Conservation (phyloP, 2,797 vertebrate genomes). For the Sebastes reedi region DNA sequence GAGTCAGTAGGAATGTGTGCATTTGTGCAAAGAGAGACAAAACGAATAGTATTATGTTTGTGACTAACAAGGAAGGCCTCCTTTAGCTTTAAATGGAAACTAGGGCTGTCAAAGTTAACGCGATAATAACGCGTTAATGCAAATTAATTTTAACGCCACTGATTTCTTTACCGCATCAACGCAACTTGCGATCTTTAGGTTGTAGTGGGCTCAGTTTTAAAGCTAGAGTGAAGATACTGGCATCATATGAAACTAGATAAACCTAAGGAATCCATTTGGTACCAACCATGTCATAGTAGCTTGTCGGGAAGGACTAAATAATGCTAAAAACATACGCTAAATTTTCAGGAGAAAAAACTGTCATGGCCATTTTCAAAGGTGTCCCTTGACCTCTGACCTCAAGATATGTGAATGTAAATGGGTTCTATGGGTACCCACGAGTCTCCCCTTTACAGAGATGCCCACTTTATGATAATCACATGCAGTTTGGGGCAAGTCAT, state of each 20-base stretch:
- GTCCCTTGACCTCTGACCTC: too few species aligned
- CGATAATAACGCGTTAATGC: neutral
- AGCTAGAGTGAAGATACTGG: neutral
- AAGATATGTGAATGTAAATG: too few species aligned
- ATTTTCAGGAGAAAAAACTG: too few species aligned
- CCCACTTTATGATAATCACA: too few species aligned
- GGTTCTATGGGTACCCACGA: neutral
- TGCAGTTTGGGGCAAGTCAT: too few species aligned
- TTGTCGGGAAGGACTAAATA: neutral
- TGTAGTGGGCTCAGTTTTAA: neutral
- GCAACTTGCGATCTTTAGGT: neutral
- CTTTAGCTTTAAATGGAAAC: neutral
- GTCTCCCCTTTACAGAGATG: too few species aligned
- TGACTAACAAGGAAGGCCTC: neutral
- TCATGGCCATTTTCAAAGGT: too few species aligned
- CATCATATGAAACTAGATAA: too few species aligned
- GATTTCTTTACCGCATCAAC: neutral
- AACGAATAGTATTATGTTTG: neutral
- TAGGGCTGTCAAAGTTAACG: neutral
- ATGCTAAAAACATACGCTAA: too few species aligned
- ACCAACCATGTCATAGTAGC: too few species aligned
- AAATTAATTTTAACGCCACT: neutral
- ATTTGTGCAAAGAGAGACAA: slow-evolving; percentile 10
- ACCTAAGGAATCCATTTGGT: too few species aligned
- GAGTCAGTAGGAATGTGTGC: slow-evolving; percentile 15